Evolutionary conservation across 1,140 invertebrate species (phyloP).

Genomic region (Reticulitermes speratus): DNA sequence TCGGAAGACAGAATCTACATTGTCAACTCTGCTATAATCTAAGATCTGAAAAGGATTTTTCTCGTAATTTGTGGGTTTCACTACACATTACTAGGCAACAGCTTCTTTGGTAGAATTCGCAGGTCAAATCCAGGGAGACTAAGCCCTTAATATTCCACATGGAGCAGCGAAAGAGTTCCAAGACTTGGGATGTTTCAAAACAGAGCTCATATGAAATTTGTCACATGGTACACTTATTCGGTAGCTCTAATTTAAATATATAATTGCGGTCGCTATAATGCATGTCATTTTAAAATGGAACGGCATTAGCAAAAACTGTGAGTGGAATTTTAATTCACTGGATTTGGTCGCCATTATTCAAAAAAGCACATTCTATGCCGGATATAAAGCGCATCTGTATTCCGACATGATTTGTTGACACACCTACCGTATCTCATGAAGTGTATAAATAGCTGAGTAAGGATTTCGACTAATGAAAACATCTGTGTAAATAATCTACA

Average conservation of each 20-base stretch:
- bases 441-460: not conserved
- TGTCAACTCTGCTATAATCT: no score
- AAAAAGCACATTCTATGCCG: not conserved
- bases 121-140: no score
- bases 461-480: not conserved
- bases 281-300: slow-evolving; percentile 9
- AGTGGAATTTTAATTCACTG: slow-evolving; percentile 3
- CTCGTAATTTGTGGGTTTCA: no score
- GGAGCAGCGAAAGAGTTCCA: no score
- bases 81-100: no score
- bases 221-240: not conserved
- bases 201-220: no score
- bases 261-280: not conserved
- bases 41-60: no score
- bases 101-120: no score
- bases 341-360: not conserved
- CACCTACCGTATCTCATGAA: not conserved
- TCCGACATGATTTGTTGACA: slow-evolving; percentile 6
- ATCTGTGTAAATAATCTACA: not conserved
- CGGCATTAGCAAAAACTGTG: not conserved
- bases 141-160: no score
- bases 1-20: no score
- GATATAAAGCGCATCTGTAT: not conserved
- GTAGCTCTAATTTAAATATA: not conserved
- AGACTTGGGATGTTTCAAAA: no score